phyloP scores from a whole-genome alignment of 2,113 vertebrate species.

The Equus przewalskii region DNA sequence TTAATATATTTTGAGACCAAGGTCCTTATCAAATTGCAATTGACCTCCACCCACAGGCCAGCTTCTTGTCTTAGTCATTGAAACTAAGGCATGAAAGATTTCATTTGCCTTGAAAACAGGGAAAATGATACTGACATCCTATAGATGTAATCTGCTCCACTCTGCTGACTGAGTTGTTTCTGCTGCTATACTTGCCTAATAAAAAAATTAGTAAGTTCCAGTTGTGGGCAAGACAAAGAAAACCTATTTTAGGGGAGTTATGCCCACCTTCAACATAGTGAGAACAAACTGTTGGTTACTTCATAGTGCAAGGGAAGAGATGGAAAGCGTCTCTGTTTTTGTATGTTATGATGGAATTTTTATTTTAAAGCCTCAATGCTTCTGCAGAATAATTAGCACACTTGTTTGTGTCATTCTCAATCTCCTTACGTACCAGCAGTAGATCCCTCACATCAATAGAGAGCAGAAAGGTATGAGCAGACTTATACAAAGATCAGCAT shows the following conservation, averaged over 20 bases:
- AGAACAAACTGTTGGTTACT: not conserved
- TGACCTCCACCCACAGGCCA: conserved; percentile 11
- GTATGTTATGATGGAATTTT: not conserved
- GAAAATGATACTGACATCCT: not conserved
- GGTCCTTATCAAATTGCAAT: conserved; percentile 47
- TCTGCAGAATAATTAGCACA: not conserved
- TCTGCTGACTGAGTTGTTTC: not conserved
- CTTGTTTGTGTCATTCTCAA: not conserved
- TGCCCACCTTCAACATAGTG: not conserved
- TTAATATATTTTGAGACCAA: conserved; percentile 63
- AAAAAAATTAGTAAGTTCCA: not conserved
- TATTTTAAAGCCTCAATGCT: not conserved
- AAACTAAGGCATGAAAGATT: conserved; percentile 9
- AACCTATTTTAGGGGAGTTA: not conserved
- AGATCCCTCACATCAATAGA: not conserved
- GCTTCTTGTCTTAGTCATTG: not conserved
- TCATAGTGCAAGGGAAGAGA: not conserved
- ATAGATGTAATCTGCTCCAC: not conserved
- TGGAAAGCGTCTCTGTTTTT: not conserved
- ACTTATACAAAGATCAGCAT: not conserved
- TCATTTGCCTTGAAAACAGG: conserved; percentile 5
- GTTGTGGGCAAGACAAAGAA: not conserved
- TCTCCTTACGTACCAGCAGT: not conserved
- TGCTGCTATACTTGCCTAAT: not conserved
- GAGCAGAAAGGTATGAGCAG: not conserved